Percentiles rank a stretch among this genome's conserved stretches.
phyloP scores from a whole-genome alignment of 1,140 invertebrate species.

The Gryllus bimaculatus region DNA sequence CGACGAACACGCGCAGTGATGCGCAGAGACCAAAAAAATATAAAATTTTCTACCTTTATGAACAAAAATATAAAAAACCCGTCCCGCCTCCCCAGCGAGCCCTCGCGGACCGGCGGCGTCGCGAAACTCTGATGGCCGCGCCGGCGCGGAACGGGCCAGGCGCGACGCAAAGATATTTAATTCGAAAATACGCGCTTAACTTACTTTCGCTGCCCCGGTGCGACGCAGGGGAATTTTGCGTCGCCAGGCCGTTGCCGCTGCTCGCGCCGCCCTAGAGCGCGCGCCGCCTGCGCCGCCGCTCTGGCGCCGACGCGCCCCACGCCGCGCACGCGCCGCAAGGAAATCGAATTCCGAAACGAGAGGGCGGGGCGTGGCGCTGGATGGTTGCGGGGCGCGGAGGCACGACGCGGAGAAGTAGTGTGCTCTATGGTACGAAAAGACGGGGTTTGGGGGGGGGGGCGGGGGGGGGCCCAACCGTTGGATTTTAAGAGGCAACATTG shows the following conservation, averaged over 20 bases:
- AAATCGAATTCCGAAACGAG: not conserved
- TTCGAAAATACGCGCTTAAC: conserved; percentile 4
- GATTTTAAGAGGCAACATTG: too few relatives aligned
- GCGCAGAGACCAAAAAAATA: not conserved
- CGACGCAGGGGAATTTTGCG: not conserved
- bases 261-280: too few relatives aligned
- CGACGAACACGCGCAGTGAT: not conserved
- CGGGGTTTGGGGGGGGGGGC: too few relatives aligned
- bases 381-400: too few relatives aligned
- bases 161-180: not conserved
- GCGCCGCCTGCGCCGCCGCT: too few relatives aligned
- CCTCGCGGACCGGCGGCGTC: too few relatives aligned
- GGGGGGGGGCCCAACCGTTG: too few relatives aligned
- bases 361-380: too few relatives aligned
- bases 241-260: too few relatives aligned
- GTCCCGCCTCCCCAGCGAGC: not conserved
- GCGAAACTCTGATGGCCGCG: too few relatives aligned
- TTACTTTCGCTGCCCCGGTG: not conserved
- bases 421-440: not conserved
- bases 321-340: not conserved
- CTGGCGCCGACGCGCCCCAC: not conserved
- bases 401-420: not conserved
- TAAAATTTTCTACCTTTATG: not conserved
- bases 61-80: not conserved
- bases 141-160: too few relatives aligned